phyloP scores from a whole-genome alignment of 2,888 invertebrate genomes.

The Leptura quadrifasciata region DNA sequence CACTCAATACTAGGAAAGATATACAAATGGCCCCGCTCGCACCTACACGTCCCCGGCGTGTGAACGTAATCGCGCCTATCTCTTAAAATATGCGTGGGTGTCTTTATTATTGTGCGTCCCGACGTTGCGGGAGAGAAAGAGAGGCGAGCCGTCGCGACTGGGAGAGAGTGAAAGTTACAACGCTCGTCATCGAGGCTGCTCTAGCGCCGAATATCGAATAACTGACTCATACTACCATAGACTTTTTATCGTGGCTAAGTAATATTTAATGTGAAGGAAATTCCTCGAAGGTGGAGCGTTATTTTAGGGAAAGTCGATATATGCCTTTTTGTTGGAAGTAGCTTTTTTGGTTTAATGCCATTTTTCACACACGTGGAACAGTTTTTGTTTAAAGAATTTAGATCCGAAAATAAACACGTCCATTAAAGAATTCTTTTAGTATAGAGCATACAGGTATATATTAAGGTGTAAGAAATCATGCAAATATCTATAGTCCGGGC shows the following conservation, averaged over 20 bases:
- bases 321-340: background rate
- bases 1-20: background rate
- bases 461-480: too few species aligned
- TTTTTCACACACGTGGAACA: background rate
- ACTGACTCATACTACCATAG: slow-evolving; percentile 20
- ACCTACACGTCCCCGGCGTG: slow-evolving; percentile 20
- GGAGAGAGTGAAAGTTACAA: slow-evolving; percentile 57
- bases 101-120: slow-evolving; percentile 46
- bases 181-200: slow-evolving; percentile 43
- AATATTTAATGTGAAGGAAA: slow-evolving; percentile 17
- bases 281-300: background rate
- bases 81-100: slow-evolving; percentile 47
- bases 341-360: background rate
- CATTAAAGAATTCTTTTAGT: too few species aligned
- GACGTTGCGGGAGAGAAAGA: slow-evolving; percentile 42
- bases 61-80: slow-evolving; percentile 39
- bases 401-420: too few species aligned
- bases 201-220: slow-evolving; percentile 43
- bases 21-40: background rate
- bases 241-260: background rate
- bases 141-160: slow-evolving; percentile 53
- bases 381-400: too few species aligned
- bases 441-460: too few species aligned
- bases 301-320: slow-evolving; percentile 6
- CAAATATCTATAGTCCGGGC: too few species aligned